Evolutionary conservation across 2,797 vertebrate species (phyloP).

Genomic region (Mycteria americana): DNA sequence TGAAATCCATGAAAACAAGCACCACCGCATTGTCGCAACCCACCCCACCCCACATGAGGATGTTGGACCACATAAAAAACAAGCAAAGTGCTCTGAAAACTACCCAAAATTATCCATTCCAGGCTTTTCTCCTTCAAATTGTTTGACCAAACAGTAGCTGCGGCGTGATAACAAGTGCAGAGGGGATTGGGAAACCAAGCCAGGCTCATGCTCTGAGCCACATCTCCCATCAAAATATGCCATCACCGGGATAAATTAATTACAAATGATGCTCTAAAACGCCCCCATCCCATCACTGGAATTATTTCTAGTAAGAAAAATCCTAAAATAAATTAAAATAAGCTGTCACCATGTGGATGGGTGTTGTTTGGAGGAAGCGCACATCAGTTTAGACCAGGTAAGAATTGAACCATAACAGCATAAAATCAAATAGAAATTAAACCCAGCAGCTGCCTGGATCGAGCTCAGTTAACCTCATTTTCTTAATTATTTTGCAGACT

Average conservation of each 20-base stretch:
- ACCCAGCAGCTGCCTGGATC: neutral
- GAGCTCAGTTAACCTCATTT: neutral
- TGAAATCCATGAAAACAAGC: neutral
- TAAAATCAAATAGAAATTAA: neutral
- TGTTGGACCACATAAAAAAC: neutral
- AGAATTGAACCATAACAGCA: neutral
- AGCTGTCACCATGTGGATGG: fast-evolving
- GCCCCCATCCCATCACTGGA: fast-evolving
- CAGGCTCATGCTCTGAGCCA: neutral
- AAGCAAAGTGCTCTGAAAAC: neutral
- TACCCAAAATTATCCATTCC: neutral
- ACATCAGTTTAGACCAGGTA: neutral
- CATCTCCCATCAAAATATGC: neutral
- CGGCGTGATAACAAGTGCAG: fast-evolving
- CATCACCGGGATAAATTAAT: neutral
- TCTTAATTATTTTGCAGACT: neutral
- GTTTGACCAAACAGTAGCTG: neutral
- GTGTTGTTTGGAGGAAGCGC: neutral
- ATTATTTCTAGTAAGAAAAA: neutral
- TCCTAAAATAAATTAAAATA: neutral
- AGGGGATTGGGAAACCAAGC: neutral
- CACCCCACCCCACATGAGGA: fast-evolving
- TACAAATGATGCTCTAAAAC: neutral
- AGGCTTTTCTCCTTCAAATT: neutral
- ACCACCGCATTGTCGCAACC: fast-evolving